Percentiles rank a stretch among this genome's conserved stretches.
Conservation (phyloP, 2,113 vertebrate genomes). For the Antennarius striatus region DNA sequence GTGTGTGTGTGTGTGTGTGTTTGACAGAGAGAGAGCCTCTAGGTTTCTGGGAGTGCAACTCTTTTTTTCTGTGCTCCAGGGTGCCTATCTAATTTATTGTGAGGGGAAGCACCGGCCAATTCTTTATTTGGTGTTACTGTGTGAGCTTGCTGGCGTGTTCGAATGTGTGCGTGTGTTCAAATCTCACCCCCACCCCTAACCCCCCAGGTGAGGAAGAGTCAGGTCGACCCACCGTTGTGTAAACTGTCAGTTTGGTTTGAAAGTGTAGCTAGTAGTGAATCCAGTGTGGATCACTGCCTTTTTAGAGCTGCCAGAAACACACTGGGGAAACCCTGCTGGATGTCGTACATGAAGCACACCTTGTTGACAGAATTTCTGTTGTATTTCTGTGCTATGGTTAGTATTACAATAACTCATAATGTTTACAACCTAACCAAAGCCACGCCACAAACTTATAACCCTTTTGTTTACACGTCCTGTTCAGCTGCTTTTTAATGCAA, state of each 20-base stretch:
- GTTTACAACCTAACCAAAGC: conserved; percentile 15
- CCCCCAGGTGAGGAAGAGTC: background rate
- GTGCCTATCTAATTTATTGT: conserved; percentile 5
- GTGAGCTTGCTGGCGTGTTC: background rate
- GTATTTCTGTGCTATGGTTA: background rate
- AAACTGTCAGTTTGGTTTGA: conserved; percentile 14
- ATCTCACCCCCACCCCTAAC: background rate
- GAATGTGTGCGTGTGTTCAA: conserved; percentile 1
- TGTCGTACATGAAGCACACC: background rate
- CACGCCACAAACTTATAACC: conserved; percentile 16
- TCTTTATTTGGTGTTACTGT: conserved; percentile 51
- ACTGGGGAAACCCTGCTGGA: conserved; percentile 52
- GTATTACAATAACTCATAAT: too few relatives aligned
- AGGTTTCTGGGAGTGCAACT: background rate
- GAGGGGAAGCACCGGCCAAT: conserved; percentile 72
- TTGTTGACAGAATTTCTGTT: background rate
- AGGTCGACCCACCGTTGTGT: background rate
- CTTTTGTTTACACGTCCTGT: background rate
- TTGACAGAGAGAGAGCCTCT: conserved; percentile 15
- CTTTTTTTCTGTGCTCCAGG: background rate
- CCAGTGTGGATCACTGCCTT: conserved; percentile 16
- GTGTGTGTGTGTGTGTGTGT: conserved; percentile 17
- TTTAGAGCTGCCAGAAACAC: conserved; percentile 13
- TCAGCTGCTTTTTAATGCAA: background rate
- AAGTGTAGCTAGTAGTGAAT: background rate